A percentile compares a stretch with the other conserved stretches of the same genome.
These are phyloP conservation scores for Euleptes europaea DNA, from an alignment of 2,113 vertebrate species.

Conservation along the genomic window DNA sequence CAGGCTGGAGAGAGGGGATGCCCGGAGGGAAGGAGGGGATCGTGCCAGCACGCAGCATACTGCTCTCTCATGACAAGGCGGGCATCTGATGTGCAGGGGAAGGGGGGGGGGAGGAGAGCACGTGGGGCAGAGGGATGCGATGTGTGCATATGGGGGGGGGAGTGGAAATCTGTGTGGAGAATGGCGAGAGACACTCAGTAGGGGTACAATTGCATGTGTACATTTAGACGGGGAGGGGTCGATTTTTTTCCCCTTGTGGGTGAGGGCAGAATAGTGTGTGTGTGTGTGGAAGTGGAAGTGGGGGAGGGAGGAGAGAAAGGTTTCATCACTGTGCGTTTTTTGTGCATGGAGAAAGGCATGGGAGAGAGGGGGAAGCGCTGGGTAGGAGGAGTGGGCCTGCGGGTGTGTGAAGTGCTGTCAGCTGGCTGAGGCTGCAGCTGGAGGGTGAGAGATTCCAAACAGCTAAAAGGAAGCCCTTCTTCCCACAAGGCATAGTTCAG, in stretches of 20 bases:
- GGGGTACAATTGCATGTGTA: not conserved
- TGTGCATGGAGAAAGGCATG: no score
- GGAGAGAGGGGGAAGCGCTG: no score
- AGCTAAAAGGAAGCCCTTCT: no score
- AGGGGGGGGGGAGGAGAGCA: not conserved
- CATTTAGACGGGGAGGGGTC: not conserved
- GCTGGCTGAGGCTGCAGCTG: no score
- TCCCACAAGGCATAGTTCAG: no score
- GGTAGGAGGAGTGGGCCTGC: not conserved
- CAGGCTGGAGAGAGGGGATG: not conserved
- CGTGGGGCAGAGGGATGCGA: not conserved
- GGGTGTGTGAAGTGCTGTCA: no score
- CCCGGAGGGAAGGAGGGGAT: not conserved
- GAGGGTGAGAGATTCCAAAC: no score
- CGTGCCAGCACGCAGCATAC: not conserved
- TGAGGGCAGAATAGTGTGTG: no score
- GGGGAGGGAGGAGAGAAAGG: not conserved
- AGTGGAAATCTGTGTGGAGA: not conserved
- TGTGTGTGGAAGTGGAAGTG: not conserved
- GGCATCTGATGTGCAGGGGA: not conserved
- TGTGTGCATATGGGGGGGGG: not conserved
- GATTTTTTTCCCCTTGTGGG: not conserved
- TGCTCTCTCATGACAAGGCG: not conserved
- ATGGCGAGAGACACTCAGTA: not conserved
- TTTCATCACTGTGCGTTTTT: no score